Evolutionary conservation across 2,888 invertebrate genomes (phyloP).

Genomic region (Anaspis maculata): DNA sequence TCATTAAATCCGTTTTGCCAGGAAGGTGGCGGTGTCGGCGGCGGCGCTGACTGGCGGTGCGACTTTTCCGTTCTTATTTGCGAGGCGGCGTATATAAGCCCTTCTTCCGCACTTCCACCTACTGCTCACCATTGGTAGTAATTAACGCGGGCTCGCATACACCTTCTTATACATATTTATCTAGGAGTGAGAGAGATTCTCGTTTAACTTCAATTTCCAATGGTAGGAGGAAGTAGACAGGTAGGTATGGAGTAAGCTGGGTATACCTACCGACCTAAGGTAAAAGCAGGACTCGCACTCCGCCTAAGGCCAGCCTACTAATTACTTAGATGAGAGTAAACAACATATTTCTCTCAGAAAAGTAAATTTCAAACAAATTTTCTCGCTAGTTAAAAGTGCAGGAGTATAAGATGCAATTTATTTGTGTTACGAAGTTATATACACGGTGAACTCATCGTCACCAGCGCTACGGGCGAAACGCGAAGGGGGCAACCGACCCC

Average conservation of each 20-base stretch:
- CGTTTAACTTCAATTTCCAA: conserved; percentile 36
- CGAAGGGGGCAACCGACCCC: too few species aligned
- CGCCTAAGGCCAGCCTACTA: conserved; percentile 33
- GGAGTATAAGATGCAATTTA: conserved; percentile 29
- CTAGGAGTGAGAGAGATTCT: conserved; percentile 26
- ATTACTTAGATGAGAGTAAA: conserved; percentile 35
- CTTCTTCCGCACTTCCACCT: too few species aligned
- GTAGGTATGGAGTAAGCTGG: conserved; percentile 2
- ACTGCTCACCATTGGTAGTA: conserved; percentile 15
- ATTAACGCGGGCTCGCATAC: conserved; percentile 23
- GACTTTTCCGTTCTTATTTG: too few species aligned
- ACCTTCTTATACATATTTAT: conserved; percentile 34
- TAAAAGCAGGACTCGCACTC: conserved; percentile 22
- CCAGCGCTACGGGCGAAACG: not conserved
- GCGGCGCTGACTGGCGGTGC: too few species aligned
- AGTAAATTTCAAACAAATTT: conserved; percentile 37
- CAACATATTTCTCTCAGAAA: conserved; percentile 38
- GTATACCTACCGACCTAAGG: conserved; percentile 4
- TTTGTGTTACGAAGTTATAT: not conserved
- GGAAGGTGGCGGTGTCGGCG: too few species aligned
- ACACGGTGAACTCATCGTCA: not conserved
- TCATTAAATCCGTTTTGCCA: too few species aligned
- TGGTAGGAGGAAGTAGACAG: conserved; percentile 19
- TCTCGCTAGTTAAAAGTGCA: conserved; percentile 36
- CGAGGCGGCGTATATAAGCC: too few species aligned